Conservation (phyloP, 2,797 vertebrate species). For the Lagorchestes hirsutus region DNA sequence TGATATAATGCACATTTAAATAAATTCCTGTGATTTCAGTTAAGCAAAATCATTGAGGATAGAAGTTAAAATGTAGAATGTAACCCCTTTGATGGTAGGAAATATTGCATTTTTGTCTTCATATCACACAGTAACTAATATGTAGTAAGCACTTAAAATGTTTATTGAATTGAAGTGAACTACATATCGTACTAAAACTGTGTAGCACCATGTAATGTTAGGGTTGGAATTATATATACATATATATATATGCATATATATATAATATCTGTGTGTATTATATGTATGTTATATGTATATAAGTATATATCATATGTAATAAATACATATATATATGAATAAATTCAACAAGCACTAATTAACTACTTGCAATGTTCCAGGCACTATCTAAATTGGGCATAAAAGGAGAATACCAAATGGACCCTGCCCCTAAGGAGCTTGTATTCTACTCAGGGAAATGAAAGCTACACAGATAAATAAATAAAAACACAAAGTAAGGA, state of each 20-base stretch:
- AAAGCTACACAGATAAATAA: background rate
- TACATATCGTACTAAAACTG: background rate
- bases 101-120: background rate
- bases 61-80: background rate
- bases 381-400: background rate
- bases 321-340: background rate
- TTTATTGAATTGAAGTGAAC: background rate
- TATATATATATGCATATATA: too few species aligned
- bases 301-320: too few species aligned
- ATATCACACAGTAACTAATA: background rate
- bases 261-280: too few species aligned
- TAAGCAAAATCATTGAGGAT: background rate
- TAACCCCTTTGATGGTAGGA: background rate
- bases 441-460: background rate
- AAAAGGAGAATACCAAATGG: background rate
- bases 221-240: background rate
- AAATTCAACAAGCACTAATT: background rate
- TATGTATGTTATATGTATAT: too few species aligned
- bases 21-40: background rate
- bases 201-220: background rate
- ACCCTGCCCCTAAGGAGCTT: background rate
- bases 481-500: background rate
- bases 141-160: background rate
- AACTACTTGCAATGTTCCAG: background rate
- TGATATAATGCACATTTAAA: background rate